phyloP scores from a whole-genome alignment of 2,113 vertebrate genomes.

The Albula glossodonta region DNA sequence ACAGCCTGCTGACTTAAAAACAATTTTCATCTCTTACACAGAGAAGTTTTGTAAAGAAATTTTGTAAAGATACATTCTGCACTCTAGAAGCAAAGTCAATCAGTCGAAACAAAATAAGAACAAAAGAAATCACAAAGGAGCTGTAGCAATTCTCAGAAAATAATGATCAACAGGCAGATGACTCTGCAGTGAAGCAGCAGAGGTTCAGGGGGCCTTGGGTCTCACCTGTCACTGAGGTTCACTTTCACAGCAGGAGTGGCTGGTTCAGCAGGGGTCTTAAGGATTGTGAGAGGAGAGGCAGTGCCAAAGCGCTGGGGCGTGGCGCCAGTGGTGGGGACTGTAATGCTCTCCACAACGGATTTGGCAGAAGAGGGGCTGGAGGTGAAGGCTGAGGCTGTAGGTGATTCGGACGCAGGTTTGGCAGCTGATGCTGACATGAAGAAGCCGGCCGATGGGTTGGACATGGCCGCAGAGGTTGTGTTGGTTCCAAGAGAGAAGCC shows the following conservation, averaged over 20 bases:
- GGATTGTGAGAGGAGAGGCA: constrained; percentile 40
- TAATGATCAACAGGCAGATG: too few species aligned
- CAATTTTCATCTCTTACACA: too few species aligned
- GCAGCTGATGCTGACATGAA: constrained; percentile 14
- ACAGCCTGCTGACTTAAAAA: neutral
- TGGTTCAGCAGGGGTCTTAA: constrained; percentile 57
- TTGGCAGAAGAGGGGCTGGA: constrained; percentile 72
- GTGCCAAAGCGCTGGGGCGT: constrained; percentile 30
- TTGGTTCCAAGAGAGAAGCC: constrained; percentile 65
- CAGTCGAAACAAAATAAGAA: too few species aligned
- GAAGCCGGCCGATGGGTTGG: constrained; percentile 34
- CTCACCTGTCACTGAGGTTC: constrained; percentile 89
- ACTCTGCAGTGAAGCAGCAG: neutral
- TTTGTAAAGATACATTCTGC: too few species aligned
- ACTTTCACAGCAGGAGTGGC: constrained; percentile 72
- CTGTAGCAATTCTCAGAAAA: too few species aligned
- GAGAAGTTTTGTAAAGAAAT: too few species aligned
- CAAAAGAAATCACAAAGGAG: neutral
- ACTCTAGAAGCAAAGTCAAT: too few species aligned
- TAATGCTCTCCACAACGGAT: constrained; percentile 48
- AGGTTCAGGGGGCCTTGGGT: constrained; percentile 3
- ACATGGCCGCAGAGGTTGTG: constrained; percentile 57
- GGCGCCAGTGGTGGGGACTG: constrained; percentile 8
- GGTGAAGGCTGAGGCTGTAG: constrained; percentile 43
- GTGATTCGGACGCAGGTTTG: neutral